Conservation (phyloP, 2,888 invertebrate genomes). For the Ctenicera cuprea region DNA sequence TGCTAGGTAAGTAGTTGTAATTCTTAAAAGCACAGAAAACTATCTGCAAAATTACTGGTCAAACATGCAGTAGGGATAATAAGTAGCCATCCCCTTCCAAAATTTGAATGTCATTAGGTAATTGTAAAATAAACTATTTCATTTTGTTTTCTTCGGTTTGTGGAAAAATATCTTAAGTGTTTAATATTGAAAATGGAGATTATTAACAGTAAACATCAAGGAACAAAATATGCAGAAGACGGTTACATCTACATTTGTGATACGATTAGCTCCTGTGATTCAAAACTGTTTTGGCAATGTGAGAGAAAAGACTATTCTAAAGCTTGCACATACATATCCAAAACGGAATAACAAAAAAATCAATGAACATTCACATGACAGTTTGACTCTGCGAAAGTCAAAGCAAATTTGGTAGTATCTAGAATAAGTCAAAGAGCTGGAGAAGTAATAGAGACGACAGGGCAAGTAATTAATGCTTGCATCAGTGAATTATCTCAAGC, state of each 20-base stretch:
- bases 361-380: neutral
- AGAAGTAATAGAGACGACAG: neutral
- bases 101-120: too few species aligned
- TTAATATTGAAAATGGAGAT: neutral
- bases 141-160: too few species aligned
- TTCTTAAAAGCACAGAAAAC: too few species aligned
- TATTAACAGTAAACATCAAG: neutral
- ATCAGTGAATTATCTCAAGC: neutral
- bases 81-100: too few species aligned
- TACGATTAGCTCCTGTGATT: neutral
- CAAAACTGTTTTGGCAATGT: neutral
- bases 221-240: neutral
- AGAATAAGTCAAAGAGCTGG: neutral
- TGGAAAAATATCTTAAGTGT: too few species aligned
- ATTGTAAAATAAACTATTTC: too few species aligned
- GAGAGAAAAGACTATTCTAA: neutral
- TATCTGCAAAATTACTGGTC: too few species aligned
- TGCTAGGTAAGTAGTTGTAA: too few species aligned
- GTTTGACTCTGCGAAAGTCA: neutral
- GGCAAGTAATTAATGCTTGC: neutral
- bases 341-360: neutral
- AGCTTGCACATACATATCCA: neutral
- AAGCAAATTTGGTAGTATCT: neutral
- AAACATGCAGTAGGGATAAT: too few species aligned
- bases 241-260: neutral